Conservation (phyloP, 2,888 invertebrate genomes). For the Arge pagana region DNA sequence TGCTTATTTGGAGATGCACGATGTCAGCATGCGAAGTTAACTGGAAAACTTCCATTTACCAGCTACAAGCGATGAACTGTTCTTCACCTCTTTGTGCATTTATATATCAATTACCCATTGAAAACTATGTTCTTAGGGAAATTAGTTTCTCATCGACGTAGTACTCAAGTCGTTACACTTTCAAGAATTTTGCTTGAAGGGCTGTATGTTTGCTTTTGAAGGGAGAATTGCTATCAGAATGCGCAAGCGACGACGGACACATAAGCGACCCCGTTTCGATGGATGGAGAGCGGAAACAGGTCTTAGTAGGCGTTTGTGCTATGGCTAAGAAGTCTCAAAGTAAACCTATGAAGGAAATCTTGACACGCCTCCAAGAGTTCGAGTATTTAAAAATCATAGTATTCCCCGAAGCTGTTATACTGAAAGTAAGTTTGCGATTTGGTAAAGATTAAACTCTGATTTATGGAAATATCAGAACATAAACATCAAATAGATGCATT, state of each 20-base stretch:
- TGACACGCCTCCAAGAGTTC: conserved; percentile 93
- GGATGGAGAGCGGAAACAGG: conserved; percentile 77
- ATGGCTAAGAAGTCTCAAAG: conserved; percentile 99
- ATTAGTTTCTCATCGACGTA: background rate
- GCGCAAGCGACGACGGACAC: conserved; percentile 64
- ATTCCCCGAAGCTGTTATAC: conserved; percentile 94
- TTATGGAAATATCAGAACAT: too few species aligned
- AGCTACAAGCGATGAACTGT: conserved; percentile 2
- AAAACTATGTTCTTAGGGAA: background rate
- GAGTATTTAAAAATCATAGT: conserved; percentile 94
- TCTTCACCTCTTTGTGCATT: background rate
- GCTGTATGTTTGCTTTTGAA: conserved; percentile 49
- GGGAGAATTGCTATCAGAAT: conserved; percentile 78
- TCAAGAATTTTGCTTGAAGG: conserved; percentile 20
- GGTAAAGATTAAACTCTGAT: too few species aligned
- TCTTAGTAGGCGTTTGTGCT: conserved; percentile 97
- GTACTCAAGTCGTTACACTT: conserved; percentile 4
- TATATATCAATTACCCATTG: background rate
- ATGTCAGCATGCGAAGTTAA: too few species aligned
- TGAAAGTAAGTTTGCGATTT: conserved; percentile 83
- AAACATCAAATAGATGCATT: too few species aligned
- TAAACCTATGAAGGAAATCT: conserved; percentile 99
- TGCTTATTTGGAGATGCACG: too few species aligned
- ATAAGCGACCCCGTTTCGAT: conserved; percentile 57
- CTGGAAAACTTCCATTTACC: background rate